Base-by-base conservation (phyloP, 1,140 invertebrate genomes). In the Hydropsyche tenuis region DNA sequence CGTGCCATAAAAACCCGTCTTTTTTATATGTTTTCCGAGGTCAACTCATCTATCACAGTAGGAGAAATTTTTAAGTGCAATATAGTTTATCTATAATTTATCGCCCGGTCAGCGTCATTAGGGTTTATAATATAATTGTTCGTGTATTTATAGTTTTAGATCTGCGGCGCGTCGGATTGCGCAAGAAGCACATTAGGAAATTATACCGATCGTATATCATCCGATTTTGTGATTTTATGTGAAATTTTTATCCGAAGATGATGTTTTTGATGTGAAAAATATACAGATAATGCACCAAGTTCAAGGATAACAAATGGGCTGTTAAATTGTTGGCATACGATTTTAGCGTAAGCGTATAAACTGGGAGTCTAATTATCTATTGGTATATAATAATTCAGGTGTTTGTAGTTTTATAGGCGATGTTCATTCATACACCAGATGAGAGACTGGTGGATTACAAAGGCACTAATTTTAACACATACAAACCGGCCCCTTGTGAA, bases 1-100 rank as follows among this genome's bases (percentile, higher is more conserved):
- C 69, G 73, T 77, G 73, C 73, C 72, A 77, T 77, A 77, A 77
- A 60, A 77, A 75, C 72, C 66, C 56, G 72, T 65, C 66, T 73
- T 75, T 65, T 73, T 77, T 37, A 73, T 77, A 65, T 72, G 22
- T 56, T 64, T 73, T 56, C 71, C 60, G 73, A 73, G 64, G 66
- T 77, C 73, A 66, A 65, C 69, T 75, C 73, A 73, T 73, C 73
- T 45, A 76, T 77, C 72, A 73, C 75, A 72, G 48, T 70, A 30
- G 53, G 66, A 77, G 43, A 68, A 75, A 75, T 65, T 51, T 72
- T 75, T 75, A 75, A 75, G 66, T 73, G 76, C 69, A 72, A 62
- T 75, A 72, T 75, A 70, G 68, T 70, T 70, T 70, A 56, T 70
- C 48, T 43, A 56, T 70, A 70, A 70, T 70, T 70, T 70, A 70